Conservation (phyloP, 2,888 invertebrate species). For the Temnothorax ravouxi region DNA sequence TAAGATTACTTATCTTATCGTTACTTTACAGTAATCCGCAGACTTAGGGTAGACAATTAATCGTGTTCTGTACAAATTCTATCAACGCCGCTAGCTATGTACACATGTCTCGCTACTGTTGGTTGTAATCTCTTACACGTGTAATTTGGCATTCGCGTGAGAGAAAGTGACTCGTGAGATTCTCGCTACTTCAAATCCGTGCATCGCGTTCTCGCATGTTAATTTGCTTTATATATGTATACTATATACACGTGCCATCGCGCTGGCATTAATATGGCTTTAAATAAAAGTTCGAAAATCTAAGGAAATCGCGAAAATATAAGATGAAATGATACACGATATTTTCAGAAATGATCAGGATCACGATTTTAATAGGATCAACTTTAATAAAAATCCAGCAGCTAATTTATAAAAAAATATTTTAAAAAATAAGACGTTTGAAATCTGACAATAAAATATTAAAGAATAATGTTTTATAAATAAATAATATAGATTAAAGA, state of each 20-base stretch:
- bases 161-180: constrained; percentile 51
- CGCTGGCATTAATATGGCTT: constrained; percentile 3
- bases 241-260: constrained; percentile 33
- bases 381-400: background rate
- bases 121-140: constrained; percentile 67
- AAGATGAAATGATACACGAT: background rate
- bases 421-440: background rate
- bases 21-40: constrained; percentile 74
- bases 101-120: constrained; percentile 59
- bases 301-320: background rate
- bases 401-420: constrained; percentile 19
- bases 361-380: background rate
- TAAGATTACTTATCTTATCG: constrained; percentile 56
- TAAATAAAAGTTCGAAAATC: background rate
- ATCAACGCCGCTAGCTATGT: constrained; percentile 75
- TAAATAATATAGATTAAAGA: background rate
- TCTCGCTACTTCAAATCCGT: constrained; percentile 76
- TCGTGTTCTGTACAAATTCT: constrained; percentile 84
- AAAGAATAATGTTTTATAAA: background rate
- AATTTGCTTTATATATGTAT: constrained; percentile 46
- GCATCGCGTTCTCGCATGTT: constrained; percentile 69
- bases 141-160: constrained; percentile 75
- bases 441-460: background rate
- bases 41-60: constrained; percentile 71
- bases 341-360: background rate